These are phyloP conservation scores for Yponomeuta sedellus DNA, from an alignment of 2,888 invertebrate genomes.

Conservation along the genomic window DNA sequence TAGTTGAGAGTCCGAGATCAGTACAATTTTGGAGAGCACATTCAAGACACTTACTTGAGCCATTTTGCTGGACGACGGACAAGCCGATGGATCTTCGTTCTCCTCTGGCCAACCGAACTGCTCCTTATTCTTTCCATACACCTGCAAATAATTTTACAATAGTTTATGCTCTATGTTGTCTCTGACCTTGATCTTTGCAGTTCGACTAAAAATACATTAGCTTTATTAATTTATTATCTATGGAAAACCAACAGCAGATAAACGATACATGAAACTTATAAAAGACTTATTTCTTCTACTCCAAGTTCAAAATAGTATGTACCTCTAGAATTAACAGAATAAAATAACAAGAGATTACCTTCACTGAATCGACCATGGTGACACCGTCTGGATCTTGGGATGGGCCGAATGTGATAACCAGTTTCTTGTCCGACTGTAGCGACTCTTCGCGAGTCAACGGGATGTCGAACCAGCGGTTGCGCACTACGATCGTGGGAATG, in stretches of 20 bases:
- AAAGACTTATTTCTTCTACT: no score
- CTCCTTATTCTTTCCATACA: conserved; percentile 96
- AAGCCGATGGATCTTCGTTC: conserved; percentile 82
- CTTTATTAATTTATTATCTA: no score
- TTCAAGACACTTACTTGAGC: conserved; percentile 41
- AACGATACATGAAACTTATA: no score
- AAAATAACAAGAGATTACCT: conserved; percentile 65
- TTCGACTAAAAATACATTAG: no score
- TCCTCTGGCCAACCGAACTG: conserved; percentile 98
- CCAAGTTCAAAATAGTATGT: no score
- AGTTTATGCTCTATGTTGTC: neutral
- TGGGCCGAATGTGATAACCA: conserved; percentile 88
- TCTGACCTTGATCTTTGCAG: no score
- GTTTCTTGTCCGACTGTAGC: conserved; percentile 91
- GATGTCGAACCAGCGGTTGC: conserved; percentile 96
- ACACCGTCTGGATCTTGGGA: conserved; percentile 92
- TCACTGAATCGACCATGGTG: conserved; percentile 95
- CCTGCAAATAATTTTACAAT: conserved; percentile 43
- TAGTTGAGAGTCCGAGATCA: no score
- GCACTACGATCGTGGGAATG: conserved; percentile 81
- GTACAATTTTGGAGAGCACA: neutral
- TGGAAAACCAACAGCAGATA: no score
- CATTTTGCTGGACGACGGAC: conserved; percentile 63
- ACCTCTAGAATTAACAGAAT: no score
- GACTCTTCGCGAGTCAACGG: conserved; percentile 96